Evolutionary conservation across 2,888 invertebrate species (phyloP).

Genomic region (Aromia moschata): DNA sequence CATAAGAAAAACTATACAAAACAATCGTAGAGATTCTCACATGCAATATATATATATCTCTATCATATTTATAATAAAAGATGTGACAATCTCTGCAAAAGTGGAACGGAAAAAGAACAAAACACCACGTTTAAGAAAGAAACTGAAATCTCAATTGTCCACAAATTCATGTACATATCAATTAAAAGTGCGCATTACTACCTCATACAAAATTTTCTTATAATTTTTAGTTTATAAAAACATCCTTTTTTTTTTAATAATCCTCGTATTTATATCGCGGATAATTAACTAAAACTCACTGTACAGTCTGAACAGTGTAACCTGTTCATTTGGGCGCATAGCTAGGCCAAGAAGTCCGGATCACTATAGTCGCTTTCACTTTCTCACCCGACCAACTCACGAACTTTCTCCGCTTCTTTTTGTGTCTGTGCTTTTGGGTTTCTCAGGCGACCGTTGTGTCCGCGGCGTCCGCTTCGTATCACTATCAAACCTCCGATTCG

Average conservation of each 20-base stretch:
- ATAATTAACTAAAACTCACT: slow-evolving; percentile 51
- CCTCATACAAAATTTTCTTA: slow-evolving; percentile 43
- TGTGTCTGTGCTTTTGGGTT: slow-evolving; percentile 64
- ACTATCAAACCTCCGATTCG: slow-evolving; percentile 61
- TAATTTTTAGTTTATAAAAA: slow-evolving; percentile 39
- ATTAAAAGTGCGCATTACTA: slow-evolving; percentile 43
- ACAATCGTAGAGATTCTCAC: slow-evolving; percentile 50
- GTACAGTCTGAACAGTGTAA: slow-evolving; percentile 53
- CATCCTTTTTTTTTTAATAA: slow-evolving; percentile 32
- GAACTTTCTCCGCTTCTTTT: slow-evolving; percentile 68
- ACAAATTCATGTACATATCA: slow-evolving; percentile 41
- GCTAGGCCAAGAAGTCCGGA: slow-evolving; percentile 63
- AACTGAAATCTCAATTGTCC: slow-evolving; percentile 31
- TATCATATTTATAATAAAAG: slow-evolving; percentile 51
- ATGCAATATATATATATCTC: slow-evolving; percentile 47
- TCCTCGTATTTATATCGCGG: slow-evolving; percentile 39
- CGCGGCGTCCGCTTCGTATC: slow-evolving; percentile 60
- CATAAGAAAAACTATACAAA: slow-evolving; percentile 55
- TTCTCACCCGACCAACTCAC: slow-evolving; percentile 69
- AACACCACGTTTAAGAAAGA: slow-evolving; percentile 34
- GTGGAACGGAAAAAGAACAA: slow-evolving; percentile 38
- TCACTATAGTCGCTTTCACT: slow-evolving; percentile 74
- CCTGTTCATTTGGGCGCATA: slow-evolving; percentile 40
- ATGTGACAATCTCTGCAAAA: slow-evolving; percentile 49
- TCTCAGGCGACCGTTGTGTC: slow-evolving; percentile 60